Conservation (phyloP, 2,888 invertebrate species). For the Tillus elongatus region DNA sequence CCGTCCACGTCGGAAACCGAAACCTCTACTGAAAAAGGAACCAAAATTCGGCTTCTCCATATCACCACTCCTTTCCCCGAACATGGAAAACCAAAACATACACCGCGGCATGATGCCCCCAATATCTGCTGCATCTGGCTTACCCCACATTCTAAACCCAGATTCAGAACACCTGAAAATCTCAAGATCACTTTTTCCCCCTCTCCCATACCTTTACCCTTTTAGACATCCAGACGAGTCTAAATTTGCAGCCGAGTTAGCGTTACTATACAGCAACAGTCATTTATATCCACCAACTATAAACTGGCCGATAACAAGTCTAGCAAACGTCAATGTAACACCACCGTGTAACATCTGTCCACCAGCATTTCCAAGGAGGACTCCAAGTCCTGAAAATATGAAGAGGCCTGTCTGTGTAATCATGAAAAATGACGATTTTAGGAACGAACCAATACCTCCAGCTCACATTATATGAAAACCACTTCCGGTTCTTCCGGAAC, state of each 20-base stretch:
- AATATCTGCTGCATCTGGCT: conserved; percentile 41
- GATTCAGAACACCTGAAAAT: conserved; percentile 52
- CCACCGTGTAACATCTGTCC: conserved; percentile 39
- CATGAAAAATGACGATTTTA: conserved; percentile 51
- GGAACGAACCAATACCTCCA: conserved; percentile 41
- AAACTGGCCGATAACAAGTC: conserved; percentile 36
- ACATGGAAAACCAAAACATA: conserved; percentile 40
- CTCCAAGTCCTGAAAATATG: conserved; percentile 37
- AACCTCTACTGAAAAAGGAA: conserved; percentile 73
- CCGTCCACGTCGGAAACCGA: conserved; percentile 78
- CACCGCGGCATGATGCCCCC: conserved; percentile 45
- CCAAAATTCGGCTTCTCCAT: conserved; percentile 64
- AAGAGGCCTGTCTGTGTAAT: conserved; percentile 54
- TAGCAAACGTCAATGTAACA: conserved; percentile 22
- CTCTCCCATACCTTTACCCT: conserved; percentile 64
- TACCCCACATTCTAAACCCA: conserved; percentile 46
- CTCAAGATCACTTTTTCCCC: conserved; percentile 58
- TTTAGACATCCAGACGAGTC: conserved; percentile 50
- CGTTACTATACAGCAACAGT: conserved; percentile 52
- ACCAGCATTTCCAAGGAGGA: conserved; percentile 35
- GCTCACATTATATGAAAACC: conserved; percentile 77
- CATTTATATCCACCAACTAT: conserved; percentile 46
- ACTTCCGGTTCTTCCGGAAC: conserved; percentile 70
- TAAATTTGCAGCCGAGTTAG: conserved; percentile 59
- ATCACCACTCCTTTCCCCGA: conserved; percentile 53